Conservation (phyloP, 2,888 invertebrate species). For the Amphimallon solstitiale region DNA sequence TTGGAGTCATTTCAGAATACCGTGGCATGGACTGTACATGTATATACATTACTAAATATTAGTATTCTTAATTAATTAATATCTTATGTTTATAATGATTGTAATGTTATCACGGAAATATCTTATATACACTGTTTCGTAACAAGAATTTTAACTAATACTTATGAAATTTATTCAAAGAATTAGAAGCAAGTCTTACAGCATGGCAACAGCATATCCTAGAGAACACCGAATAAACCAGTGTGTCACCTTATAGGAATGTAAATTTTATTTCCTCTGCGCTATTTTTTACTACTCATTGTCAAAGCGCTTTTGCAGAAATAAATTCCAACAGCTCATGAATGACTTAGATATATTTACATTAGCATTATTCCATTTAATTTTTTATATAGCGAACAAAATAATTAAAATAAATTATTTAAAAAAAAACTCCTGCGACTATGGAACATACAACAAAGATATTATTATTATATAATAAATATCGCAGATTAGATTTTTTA, state of each 20-base stretch:
- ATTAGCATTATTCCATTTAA: not conserved
- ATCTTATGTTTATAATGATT: too few relatives aligned
- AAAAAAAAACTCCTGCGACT: too few relatives aligned
- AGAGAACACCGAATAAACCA: conserved; percentile 15
- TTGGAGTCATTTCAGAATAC: too few relatives aligned
- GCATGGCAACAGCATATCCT: not conserved
- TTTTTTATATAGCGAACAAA: not conserved
- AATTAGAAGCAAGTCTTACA: not conserved
- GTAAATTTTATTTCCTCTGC: not conserved
- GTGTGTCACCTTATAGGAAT: conserved; percentile 15
- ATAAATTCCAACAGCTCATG: not conserved
- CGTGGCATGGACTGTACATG: too few relatives aligned
- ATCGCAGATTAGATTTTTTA: too few relatives aligned
- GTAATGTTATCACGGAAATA: too few relatives aligned
- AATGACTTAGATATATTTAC: not conserved
- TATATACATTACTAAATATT: too few relatives aligned
- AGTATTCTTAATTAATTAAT: too few relatives aligned
- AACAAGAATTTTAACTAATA: not conserved
- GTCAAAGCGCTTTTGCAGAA: not conserved
- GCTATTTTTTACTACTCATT: not conserved
- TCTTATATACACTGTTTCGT: too few relatives aligned
- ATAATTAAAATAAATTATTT: not conserved
- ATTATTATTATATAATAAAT: too few relatives aligned
- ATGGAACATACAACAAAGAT: too few relatives aligned
- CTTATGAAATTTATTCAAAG: conserved; percentile 4